Base-by-base conservation (phyloP, 1,140 invertebrate genomes). In the Orius insidiosus region DNA sequence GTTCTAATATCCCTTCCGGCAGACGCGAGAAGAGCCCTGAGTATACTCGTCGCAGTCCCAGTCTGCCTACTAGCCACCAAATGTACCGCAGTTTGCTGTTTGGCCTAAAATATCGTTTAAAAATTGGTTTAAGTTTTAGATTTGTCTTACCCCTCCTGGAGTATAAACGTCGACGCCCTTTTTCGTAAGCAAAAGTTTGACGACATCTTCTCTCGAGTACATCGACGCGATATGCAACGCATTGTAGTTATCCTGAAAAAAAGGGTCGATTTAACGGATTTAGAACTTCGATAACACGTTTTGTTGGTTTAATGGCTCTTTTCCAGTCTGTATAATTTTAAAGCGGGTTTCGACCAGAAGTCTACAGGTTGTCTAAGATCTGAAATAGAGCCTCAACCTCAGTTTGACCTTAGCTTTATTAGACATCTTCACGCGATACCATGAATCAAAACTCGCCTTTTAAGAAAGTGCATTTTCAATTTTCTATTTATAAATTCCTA, bases 201-300 rank as follows among this genome's bases (percentile, higher is more conserved):
- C 82, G 43, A 93, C 85, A 61, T 98, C 93, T 64, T 97, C 92
- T 56, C 89, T 75, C 14, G 85, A 89, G 62, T 87, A 84, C 74
- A 88, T 83, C 19, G 89, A 82, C 11, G 90, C 86, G 61, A 92
- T 81, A 64, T 95, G 89, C 16, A 95, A 69, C 18, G 81, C 85
- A 68, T 90, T 92, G 65, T 85, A 86, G 61, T 89, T 89, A 65
- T 97, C 92, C 90, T 95, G 69, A 8, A 66, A 69, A 58, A 49
- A 60, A 42, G 58, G n/a, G 47, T 16, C 3, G 35, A 42, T 48
- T 32, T 24, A 24, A 24, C 24, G 24, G 24, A 24, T 24, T 41
- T 43, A 19, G 11, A 42, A 34, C n/a, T 13, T 1, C 3, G 19
- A 14, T 9, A 9, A 14, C 5, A 45, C 5, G 11, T 24, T 46